These are phyloP conservation scores for Drosophila kuntzei DNA, from an alignment of 2,888 invertebrate genomes.

Conservation along the genomic window DNA sequence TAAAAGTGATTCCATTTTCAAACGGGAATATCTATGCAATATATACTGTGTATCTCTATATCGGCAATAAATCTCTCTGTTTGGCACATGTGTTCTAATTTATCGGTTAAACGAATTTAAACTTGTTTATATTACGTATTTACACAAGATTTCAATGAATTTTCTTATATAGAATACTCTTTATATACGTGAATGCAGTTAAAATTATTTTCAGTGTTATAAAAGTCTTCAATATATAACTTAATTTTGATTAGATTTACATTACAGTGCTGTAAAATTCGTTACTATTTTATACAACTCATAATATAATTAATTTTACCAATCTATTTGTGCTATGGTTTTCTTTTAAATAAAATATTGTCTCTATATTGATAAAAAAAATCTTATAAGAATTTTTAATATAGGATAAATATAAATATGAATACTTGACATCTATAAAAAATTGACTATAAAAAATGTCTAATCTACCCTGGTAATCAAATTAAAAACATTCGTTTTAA, in stretches of 20 bases:
- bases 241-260: no score
- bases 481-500: no score
- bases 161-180: background rate
- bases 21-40: background rate
- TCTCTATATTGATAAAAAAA: background rate
- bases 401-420: no score
- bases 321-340: background rate
- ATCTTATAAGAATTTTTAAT: background rate
- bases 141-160: constrained; percentile 7
- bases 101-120: background rate
- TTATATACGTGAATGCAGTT: no score
- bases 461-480: no score
- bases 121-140: constrained; percentile 9
- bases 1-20: constrained; percentile 34
- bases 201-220: background rate
- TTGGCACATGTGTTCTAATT: constrained; percentile 27
- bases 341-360: background rate
- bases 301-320: no score
- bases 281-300: no score
- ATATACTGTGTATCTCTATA: background rate
- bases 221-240: background rate
- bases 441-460: no score
- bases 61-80: constrained; percentile 9
- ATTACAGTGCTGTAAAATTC: no score
- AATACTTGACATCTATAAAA: no score